Conservation (phyloP, 37 sponge, comb jelly and placozoan genomes). For the Hormiphora californensis region DNA sequence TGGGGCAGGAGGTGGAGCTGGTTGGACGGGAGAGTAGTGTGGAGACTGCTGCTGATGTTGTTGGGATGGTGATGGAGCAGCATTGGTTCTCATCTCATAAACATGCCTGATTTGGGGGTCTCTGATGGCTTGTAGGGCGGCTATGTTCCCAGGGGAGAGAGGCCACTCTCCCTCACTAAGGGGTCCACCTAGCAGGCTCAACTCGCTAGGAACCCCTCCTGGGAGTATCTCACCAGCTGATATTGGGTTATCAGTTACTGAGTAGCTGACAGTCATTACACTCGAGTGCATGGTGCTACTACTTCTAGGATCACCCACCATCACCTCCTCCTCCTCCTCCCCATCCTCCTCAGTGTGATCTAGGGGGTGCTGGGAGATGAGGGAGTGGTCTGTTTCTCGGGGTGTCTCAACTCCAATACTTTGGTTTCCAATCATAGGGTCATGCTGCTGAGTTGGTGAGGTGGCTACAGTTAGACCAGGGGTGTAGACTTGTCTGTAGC, state of each 20-base stretch:
- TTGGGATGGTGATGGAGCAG: neutral
- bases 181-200: neutral
- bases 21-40: neutral
- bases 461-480: neutral
- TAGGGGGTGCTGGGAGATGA: constrained; percentile 38
- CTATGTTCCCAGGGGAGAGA: neutral
- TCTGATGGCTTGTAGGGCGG: constrained; percentile 5
- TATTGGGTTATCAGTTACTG: constrained; percentile 3
- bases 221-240: constrained; percentile 42
- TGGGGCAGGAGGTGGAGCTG: neutral
- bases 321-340: neutral
- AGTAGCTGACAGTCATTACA: neutral
- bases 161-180: constrained; percentile 54
- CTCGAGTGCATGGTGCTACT: neutral
- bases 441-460: neutral
- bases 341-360: neutral
- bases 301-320: neutral
- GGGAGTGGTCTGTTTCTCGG: neutral
- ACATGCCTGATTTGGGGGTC: constrained; percentile 6
- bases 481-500: neutral
- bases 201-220: neutral
- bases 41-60: no score
- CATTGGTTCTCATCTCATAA: neutral
- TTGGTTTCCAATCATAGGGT: neutral
- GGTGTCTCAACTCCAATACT: neutral